Conservation (phyloP, 2,113 vertebrate species). For the Helogale parvula region DNA sequence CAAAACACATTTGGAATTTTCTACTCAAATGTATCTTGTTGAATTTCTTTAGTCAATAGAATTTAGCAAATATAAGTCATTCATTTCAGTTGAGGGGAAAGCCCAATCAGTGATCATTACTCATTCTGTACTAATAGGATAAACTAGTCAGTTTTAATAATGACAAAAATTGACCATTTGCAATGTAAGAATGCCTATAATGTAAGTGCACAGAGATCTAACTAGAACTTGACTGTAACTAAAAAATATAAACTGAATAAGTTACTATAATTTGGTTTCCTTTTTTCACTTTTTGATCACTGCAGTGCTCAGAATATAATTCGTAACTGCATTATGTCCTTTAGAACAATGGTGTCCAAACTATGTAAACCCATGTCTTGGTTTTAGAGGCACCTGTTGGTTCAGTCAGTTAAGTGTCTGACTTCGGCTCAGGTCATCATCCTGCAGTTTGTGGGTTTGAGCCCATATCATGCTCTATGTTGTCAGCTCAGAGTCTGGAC, state of each 20-base stretch:
- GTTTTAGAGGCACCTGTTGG: too few species aligned
- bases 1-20: not conserved
- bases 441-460: too few species aligned
- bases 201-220: not conserved
- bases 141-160: not conserved
- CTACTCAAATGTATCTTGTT: not conserved
- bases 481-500: too few species aligned
- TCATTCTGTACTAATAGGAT: not conserved
- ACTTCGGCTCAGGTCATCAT: too few species aligned
- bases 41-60: constrained; percentile 6
- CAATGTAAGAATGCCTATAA: not conserved
- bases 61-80: not conserved
- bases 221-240: not conserved
- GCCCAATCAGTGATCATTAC: not conserved
- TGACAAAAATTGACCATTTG: not conserved
- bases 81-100: not conserved
- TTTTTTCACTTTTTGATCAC: not conserved
- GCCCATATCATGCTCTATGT: too few species aligned
- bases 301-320: not conserved
- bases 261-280: not conserved
- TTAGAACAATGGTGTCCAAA: not conserved
- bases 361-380: not conserved
- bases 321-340: not conserved
- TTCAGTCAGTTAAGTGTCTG: too few species aligned
- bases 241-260: not conserved